Evolutionary conservation across 1,140 invertebrate species (phyloP), one percentile per base, ranked within the genome.

Genomic region (Drosophila suzukii): DNA sequence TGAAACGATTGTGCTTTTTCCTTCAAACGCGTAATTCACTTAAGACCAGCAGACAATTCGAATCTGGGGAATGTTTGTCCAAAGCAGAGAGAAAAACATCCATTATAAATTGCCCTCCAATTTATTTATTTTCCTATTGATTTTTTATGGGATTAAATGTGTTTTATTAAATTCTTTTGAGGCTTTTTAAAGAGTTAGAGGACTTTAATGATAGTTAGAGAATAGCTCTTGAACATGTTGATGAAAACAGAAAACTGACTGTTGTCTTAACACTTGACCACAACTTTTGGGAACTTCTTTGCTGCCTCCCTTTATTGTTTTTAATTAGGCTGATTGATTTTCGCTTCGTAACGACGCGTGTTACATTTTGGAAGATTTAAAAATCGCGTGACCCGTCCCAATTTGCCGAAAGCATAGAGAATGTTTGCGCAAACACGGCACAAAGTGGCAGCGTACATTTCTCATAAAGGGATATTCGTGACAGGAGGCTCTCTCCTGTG

Each of bases 291-390:
- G 30, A 51, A 41, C 50, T 53, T 59, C 49, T 15, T 44, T 24
- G 30, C 27, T n/a, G 34, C 43, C 59, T 49, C 12, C 59, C 41
- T 86, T 81, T 79, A 90, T 90, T 90, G 79, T 62, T 86, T 84
- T 90, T 90, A 90, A 90, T 90, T 91, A 88, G 58, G 62, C 81
- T 90, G 82, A 90, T 90, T 90, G 86, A 78, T 75, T 90, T 83
- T 78, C 65, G 62, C 61, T 85, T 55, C 17, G 30, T 46, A 78
- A 81, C 49, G 47, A 61, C 73, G 46, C 41, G 50, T 51, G 59
- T 15, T 30, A 44, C 36, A 39, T 41, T 49, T 54, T 50, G 46
- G 41, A 5, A 30, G 41, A 70, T 49, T 75, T 51, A n/a, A 51
- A 58, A 72, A 70, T 84, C 68, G 84, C 84, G 77, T 88, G 84